Conservation (phyloP, 2,113 vertebrate genomes). For the Danionella cerebrum region DNA sequence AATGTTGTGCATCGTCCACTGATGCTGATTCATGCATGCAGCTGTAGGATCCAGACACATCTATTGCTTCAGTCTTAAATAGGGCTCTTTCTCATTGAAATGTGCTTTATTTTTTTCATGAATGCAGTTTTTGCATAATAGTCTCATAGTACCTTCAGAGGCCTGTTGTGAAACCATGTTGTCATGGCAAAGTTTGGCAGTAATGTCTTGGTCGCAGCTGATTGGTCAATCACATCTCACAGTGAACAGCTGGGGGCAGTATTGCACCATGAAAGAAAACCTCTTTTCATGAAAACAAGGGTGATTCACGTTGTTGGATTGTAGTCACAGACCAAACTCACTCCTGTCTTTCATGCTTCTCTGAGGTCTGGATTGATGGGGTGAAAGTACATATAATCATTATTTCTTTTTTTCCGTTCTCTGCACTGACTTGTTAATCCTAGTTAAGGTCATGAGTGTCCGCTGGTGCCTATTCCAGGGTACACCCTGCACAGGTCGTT, state of each 20-base stretch:
- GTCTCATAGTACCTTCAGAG: background rate
- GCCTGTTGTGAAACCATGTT: background rate
- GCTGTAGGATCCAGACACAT: too few species aligned
- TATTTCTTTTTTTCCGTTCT: slow-evolving; percentile 33
- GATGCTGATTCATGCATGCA: too few species aligned
- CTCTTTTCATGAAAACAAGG: background rate
- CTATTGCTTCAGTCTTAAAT: too few species aligned
- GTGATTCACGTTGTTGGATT: background rate
- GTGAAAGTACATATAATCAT: too few species aligned
- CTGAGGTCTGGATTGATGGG: background rate
- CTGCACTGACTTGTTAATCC: too few species aligned
- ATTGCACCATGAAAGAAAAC: slow-evolving; percentile 14
- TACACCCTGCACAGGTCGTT: too few species aligned
- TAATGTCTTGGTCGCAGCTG: background rate
- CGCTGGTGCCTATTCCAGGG: too few species aligned
- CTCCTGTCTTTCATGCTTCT: background rate
- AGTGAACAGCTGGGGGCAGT: slow-evolving; percentile 39
- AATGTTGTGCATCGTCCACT: too few species aligned
- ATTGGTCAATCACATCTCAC: background rate
- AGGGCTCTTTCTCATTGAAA: too few species aligned
- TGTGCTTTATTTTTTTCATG: too few species aligned
- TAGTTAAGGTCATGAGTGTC: too few species aligned
- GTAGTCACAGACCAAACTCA: background rate
- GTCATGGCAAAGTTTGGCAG: background rate
- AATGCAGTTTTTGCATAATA: too few species aligned